A percentile compares a stretch with the other conserved stretches of the same genome.
phyloP scores from a whole-genome alignment of 92 coral and sea anemone genomes.

The Umimayanthus chanpuru region DNA sequence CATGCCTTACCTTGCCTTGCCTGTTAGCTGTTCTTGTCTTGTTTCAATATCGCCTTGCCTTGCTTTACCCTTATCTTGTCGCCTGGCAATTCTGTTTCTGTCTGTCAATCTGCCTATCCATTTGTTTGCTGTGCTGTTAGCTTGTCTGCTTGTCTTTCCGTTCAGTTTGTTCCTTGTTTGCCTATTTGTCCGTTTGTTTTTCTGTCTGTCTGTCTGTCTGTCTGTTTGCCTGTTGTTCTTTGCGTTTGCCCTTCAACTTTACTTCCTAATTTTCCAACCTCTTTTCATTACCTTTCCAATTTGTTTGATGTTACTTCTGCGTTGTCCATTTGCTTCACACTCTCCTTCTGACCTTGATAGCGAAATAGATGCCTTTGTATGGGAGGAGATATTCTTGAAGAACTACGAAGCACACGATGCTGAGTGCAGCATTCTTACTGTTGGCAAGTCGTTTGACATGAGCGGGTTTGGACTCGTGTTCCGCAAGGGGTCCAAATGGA shows the following conservation, averaged over 20 bases:
- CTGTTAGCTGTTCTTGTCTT: too few relatives aligned
- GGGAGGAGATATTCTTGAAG: constrained; percentile 60
- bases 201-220: not conserved
- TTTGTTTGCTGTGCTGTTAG: too few relatives aligned
- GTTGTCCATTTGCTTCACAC: not conserved
- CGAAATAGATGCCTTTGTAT: constrained; percentile 58
- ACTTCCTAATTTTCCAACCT: too few relatives aligned
- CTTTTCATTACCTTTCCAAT: too few relatives aligned
- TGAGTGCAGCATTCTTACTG: constrained; percentile 51
- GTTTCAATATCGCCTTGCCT: not conserved
- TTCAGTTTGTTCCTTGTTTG: too few relatives aligned
- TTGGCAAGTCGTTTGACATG: constrained; percentile 63
- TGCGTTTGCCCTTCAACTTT: too few relatives aligned
- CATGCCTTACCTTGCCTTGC: too few relatives aligned
- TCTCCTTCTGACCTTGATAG: constrained; percentile 12
- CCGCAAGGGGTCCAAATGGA: constrained; percentile 57
- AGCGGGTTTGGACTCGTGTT: constrained; percentile 63
- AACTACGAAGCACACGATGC: constrained; percentile 56
- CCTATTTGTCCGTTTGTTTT: not conserved
- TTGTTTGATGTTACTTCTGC: not conserved
- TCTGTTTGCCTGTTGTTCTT: not conserved
- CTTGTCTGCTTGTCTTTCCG: not conserved
- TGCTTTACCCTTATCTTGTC: too few relatives aligned
- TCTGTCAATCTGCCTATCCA: too few relatives aligned
- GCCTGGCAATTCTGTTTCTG: too few relatives aligned